Evolutionary conservation across 2,888 invertebrate genomes (phyloP), one percentile per base, ranked within the genome.

Genomic region (Acanthosepion pharaonis): DNA sequence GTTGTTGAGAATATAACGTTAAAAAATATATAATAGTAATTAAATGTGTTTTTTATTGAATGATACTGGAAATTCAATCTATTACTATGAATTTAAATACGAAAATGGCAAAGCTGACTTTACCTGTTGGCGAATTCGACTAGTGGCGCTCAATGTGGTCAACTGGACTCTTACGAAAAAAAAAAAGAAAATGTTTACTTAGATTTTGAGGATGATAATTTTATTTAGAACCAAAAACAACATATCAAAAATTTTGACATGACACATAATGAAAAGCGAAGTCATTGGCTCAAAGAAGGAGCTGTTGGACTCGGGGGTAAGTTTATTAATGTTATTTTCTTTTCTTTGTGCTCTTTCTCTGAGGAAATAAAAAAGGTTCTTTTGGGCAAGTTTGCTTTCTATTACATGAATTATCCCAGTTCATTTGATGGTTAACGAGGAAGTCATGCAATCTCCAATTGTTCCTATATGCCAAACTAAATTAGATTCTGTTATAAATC

Each of bases 281-380:
- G 96, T 23, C 97, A 97, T 94, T 97, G 97, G 97, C 20, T 97
- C 28, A 97, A 96, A 95, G 97, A 97, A 95, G 97, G 97, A 5
- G 96, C 95, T 6, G 97, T 97, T 94, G 97, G 97, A 59, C 96
- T 97, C 28, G 97, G 97, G 95, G 97, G 97, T 97, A 96, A 95
- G 64, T 91, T 25, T 23, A 48, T 25, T 53, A 28, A n/a, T 9
- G 23, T n/a, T n/a, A 42, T n/a, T 33, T 91, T n/a, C n/a, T n/a
- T 42, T 28, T 48, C 49, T 25, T 4, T 42, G 18, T 20, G 48
- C 25, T 92, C 20, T n/a, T 51, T 51, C 51, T 51, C 51, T 51
- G 51, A 11, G 8, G 51, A 1, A 51, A 51, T 11, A 51, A 51
- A 11, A 51, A 51, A 51, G 51, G 51, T 51, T 51, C 15, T 51